Percentiles rank a stretch among this genome's conserved stretches.
phyloP scores from a whole-genome alignment of 2,113 vertebrate genomes.

The Mungos mungo region DNA sequence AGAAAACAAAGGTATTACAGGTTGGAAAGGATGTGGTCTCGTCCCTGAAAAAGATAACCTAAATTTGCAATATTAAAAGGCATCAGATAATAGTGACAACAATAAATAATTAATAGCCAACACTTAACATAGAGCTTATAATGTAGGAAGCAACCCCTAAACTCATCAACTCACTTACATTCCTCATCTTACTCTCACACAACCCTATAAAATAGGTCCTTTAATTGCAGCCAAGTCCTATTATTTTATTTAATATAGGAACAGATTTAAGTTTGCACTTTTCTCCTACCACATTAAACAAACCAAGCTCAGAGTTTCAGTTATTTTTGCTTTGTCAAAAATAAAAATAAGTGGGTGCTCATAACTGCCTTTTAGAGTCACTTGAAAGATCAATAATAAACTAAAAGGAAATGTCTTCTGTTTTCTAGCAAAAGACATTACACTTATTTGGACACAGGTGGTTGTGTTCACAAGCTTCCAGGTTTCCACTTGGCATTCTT shows the following conservation, averaged over 20 bases:
- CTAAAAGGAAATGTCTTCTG: not conserved
- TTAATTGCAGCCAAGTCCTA: not conserved
- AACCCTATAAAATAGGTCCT: not conserved
- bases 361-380: not conserved
- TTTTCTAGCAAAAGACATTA: not conserved
- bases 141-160: not conserved
- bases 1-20: not conserved
- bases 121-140: not conserved
- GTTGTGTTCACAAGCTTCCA: not conserved
- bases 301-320: not conserved
- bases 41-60: not conserved
- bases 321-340: conserved; percentile 43
- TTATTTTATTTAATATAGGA: conserved; percentile 36
- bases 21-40: not conserved
- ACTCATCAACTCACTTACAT: not conserved
- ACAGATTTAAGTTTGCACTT: not conserved
- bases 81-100: not conserved
- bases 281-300: not conserved
- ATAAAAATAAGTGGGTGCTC: not conserved
- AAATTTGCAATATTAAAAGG: not conserved
- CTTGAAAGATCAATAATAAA: conserved; percentile 15
- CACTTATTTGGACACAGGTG: not conserved
- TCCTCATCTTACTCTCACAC: not conserved
- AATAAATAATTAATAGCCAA: not conserved
- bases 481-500: not conserved